Conservation (phyloP, 1,140 invertebrate genomes). For the Cydia pomonella region DNA sequence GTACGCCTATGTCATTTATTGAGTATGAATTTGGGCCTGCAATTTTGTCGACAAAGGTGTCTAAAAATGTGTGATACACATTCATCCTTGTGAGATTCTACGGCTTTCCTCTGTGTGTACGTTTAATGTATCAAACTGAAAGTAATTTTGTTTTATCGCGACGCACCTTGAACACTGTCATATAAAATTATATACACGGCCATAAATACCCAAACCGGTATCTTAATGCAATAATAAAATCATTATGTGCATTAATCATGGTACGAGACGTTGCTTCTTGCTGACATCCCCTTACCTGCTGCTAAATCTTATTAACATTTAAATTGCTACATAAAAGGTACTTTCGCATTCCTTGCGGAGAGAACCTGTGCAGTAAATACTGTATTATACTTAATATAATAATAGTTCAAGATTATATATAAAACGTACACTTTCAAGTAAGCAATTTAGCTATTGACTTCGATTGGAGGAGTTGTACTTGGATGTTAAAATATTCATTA, state of each 20-base stretch:
- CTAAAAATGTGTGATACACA: too few relatives aligned
- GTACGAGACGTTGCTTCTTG: slow-evolving; percentile 44
- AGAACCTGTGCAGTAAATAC: background rate
- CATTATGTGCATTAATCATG: slow-evolving; percentile 53
- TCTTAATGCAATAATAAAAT: slow-evolving; percentile 47
- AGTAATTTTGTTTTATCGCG: background rate
- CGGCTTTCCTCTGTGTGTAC: background rate
- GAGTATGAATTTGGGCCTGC: too few relatives aligned
- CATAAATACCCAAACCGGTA: slow-evolving; percentile 44
- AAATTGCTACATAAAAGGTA: slow-evolving; percentile 46
- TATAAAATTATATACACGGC: background rate
- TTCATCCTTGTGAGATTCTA: background rate
- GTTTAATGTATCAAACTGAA: too few relatives aligned
- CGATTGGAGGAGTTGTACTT: too few relatives aligned
- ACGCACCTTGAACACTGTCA: background rate
- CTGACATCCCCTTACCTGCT: slow-evolving; percentile 40
- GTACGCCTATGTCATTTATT: too few relatives aligned
- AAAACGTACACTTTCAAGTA: too few relatives aligned
- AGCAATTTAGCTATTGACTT: too few relatives aligned
- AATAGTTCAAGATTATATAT: background rate
- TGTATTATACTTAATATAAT: background rate
- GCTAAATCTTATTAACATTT: slow-evolving; percentile 54
- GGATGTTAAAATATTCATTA: too few relatives aligned
- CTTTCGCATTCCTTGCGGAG: slow-evolving; percentile 31
- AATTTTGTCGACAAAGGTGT: too few relatives aligned